Base-by-base conservation (phyloP, 2,888 invertebrate genomes). In the Ferrisia virgata region DNA sequence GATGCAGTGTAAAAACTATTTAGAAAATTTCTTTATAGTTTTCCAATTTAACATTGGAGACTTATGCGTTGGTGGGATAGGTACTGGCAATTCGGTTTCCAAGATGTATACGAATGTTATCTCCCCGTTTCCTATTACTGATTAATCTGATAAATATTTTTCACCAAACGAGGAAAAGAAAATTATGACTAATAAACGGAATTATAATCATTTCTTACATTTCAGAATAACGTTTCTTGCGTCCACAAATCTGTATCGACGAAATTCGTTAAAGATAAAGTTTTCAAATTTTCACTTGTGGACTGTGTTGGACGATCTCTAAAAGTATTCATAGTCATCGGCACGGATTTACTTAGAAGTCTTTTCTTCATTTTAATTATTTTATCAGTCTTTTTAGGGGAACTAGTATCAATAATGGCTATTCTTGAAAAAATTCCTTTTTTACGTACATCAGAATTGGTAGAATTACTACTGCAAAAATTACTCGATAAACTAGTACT, bases 401-500 rank as follows among this genome's bases (percentile, higher is more conserved):
- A 72, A 39, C 72, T 31, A 28, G 47, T 72, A 76, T 83, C 83
- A 28, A 83, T 83, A 43, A 83, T 72, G 28, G 83, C 83, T 22
- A 83, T 83, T 18, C 83, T 18, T 6, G 83, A 83, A 40, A 72
- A 83, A 43, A 83, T 47, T 4, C 83, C 83, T 31, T 83, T 64
- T 33, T 76, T 83, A 15, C 69, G 72, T 22, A 69, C 11, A 13
- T 69, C 69, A 2, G 80, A 80, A 33, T 43, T 80, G n/a, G 83
- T 83, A 22, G 83, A 83, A 47, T 43, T 83, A 31, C 76, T 76
- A 18, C 72, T 31, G 28, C 83, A 72, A 31, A 83, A 83, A 43
- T 72, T 40, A 76, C 83, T 83, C 25, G 83, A 43, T 58, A 79
- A 64, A 80, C 84, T 84, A 64, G 64, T 64, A 31, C 79, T 79